These are phyloP conservation scores for Sminthurides aquaticus DNA, from an alignment of 2,888 invertebrate genomes.

Conservation along the genomic window DNA sequence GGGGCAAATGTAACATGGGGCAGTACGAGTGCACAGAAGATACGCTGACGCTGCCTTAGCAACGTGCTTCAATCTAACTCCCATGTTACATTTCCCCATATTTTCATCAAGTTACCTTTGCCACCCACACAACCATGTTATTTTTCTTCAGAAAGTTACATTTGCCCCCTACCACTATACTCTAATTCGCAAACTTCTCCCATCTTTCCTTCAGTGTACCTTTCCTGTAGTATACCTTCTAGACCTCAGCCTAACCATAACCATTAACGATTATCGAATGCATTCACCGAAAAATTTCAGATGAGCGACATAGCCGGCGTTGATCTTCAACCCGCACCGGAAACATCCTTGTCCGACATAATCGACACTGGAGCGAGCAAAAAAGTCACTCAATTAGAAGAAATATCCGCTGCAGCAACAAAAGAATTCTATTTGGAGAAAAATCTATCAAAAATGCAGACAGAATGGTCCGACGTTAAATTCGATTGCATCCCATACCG, in stretches of 20 bases:
- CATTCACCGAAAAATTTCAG: slow-evolving; percentile 44
- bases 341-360: slow-evolving; percentile 72
- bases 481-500: slow-evolving; percentile 70
- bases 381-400: slow-evolving; percentile 67
- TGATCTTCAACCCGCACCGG: slow-evolving; percentile 59
- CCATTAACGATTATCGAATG: neutral
- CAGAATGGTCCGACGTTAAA: slow-evolving; percentile 67
- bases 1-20: too few species aligned
- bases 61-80: too few species aligned
- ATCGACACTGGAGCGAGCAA: slow-evolving; percentile 63
- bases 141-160: too few species aligned
- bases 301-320: slow-evolving; percentile 68
- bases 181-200: neutral
- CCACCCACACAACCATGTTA: too few species aligned
- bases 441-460: slow-evolving; percentile 75
- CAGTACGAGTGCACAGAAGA: too few species aligned
- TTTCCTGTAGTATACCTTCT: too few species aligned
- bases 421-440: slow-evolving; percentile 84
- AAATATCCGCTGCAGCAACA: slow-evolving; percentile 79
- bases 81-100: too few species aligned
- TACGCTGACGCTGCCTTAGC: too few species aligned
- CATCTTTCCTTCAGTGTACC: too few species aligned
- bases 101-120: too few species aligned
- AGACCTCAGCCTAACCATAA: too few species aligned
- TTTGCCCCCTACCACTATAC: too few species aligned